Evolutionary conservation across 1,140 invertebrate species (phyloP), one percentile per base, ranked within the genome.

Genomic region (Drepana arcuata): DNA sequence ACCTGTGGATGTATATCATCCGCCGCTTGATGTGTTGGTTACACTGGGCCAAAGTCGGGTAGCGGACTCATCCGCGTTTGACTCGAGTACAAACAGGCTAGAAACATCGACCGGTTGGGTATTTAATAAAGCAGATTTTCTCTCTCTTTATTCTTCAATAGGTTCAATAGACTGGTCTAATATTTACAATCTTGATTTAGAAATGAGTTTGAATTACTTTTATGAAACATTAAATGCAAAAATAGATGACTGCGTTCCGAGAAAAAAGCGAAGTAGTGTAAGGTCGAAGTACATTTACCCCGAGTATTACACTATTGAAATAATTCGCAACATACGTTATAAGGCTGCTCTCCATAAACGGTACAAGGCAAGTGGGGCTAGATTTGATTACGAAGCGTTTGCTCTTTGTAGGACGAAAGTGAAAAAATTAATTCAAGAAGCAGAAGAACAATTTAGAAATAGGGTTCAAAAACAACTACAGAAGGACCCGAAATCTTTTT

Each of bases 121-220:
- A 28, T 42, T 41, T 34, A 23, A 14, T 15, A 48, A 42, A 34
- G 39, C 39, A n/a, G 30, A 48, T 31, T 48, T 30, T 28, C 18
- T 7, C 30, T 28, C 28, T 6, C 24, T 18, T 18, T 42, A 33
- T 15, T 34, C 6, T 2, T 1, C 4, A 10, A 4, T 26, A n/a
- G 24, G 2, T 2, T 7, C 14, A 30, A 27, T 47, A 7, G 38
- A 47, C 14, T 47, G 38, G 38, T n/a, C n/a, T n/a, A n/a, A n/a
- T n/a, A n/a, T n/a, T n/a, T n/a, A n/a, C n/a, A n/a, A n/a, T n/a
- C n/a, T n/a, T n/a, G n/a, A n/a, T n/a, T n/a, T n/a, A n/a, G n/a
- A n/a, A n/a, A n/a, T n/a, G n/a, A n/a, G n/a, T n/a, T n/a, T n/a
- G n/a, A n/a, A 6, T 36, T 47, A 18, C 34, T 41, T 48, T 25